Base-by-base conservation (phyloP, 2,888 invertebrate species). In the Epirrita christyi region DNA sequence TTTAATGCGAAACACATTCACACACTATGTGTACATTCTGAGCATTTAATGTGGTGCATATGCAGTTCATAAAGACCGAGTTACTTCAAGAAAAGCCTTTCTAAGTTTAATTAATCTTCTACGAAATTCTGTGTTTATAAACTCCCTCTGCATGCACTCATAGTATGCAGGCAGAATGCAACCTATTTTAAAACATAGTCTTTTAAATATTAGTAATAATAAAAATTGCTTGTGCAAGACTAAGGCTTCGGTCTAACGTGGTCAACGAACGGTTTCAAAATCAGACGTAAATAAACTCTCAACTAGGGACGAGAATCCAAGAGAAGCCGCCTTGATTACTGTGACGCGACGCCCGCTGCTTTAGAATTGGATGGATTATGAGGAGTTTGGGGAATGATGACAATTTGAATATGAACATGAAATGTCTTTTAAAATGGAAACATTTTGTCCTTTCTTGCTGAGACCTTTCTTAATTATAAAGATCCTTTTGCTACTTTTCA, bases 331-430 rank as follows among this genome's bases (percentile, higher is more conserved):
- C 87, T 85, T 86, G 88, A 91, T 90, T 88, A 88, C 88, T 78
- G 77, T 83, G 85, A 80, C 80, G 84, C 86, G 82, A 73, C 55
- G 79, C 78, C 76, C 55, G 80, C 76, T 75, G 83, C 80, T 85
- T 86, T 84, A 86, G 84, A 88, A 92, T 92, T 90, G 90, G 88
- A 85, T 81, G 91, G 91, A 92, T 92, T 92, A 91, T 87, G 88
- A 89, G 88, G 89, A 89, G 86, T 91, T 91, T 88, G 86, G 85
- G 86, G 81, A 80, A 81, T 86, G 86, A 88, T 87, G 89, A 88
- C 91, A 85, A 90, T 89, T 90, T 89, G 86, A 88, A 87, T 88
- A 88, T 86, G 87, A 86, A 84, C 81, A 85, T 83, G 79, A 83
- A 81, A 84, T 81, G 83, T 80, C 75, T 83, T 78, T 80, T 77